Evolutionary conservation across 2,888 invertebrate species (phyloP).

Genomic region (Rutpela maculata): DNA sequence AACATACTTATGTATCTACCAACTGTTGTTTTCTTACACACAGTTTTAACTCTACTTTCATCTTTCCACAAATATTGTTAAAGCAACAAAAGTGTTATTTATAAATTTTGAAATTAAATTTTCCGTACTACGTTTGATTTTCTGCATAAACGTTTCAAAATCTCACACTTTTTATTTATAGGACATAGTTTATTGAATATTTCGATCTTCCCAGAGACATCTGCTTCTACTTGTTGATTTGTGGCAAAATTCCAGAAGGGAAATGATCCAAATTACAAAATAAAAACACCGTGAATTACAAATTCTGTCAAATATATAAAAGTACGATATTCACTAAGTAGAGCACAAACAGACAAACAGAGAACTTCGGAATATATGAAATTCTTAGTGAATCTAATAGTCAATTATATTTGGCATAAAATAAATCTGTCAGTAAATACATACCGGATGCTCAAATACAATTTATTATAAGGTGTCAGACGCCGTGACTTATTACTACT

Average conservation of each 20-base stretch:
- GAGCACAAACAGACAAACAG: neutral
- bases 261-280: neutral
- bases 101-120: neutral
- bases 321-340: neutral
- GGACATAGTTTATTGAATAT: neutral
- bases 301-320: neutral
- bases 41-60: neutral
- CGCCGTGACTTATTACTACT: too few relatives aligned
- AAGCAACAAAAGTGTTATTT: neutral
- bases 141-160: neutral
- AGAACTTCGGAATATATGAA: neutral
- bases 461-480: too few relatives aligned
- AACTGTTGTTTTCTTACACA: neutral
- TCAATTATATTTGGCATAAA: too few relatives aligned
- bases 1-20: neutral
- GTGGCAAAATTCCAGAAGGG: neutral
- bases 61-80: neutral
- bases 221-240: neutral
- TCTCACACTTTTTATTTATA: neutral
- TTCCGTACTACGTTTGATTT: neutral
- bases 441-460: too few relatives aligned
- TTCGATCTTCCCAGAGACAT: neutral
- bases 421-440: too few relatives aligned
- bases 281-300: neutral
- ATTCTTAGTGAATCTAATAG: too few relatives aligned